Evolutionary conservation across 2,888 invertebrate species (phyloP).

Genomic region (Drosophila kanekoi): DNA sequence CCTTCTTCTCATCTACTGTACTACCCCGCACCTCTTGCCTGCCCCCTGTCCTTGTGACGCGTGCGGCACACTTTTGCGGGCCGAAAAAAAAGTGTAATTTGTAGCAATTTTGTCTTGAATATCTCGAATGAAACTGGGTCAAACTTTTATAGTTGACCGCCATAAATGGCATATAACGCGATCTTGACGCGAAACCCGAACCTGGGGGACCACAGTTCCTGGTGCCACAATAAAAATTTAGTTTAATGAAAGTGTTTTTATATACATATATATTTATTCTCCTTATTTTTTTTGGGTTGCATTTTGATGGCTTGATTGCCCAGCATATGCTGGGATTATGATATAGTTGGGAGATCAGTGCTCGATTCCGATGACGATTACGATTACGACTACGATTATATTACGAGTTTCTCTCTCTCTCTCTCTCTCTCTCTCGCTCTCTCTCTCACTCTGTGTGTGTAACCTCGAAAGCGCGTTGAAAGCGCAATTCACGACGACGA

Average conservation of each 20-base stretch:
- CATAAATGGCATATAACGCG: conserved; percentile 67
- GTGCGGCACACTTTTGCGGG: conserved; percentile 79
- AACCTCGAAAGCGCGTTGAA: conserved; percentile 61
- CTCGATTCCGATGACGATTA: conserved; percentile 40
- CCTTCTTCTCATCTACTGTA: background rate
- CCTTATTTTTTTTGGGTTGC: conserved; percentile 3
- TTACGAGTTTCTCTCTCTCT: conserved; percentile 13
- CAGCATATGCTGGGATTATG: conserved; percentile 62
- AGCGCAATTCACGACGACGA: conserved; percentile 23
- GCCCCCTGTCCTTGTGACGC: conserved; percentile 20
- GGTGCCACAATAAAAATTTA: conserved; percentile 77
- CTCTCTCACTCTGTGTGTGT: background rate
- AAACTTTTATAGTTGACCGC: conserved; percentile 74
- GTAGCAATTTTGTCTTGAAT: conserved; percentile 73
- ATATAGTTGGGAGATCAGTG: conserved; percentile 52
- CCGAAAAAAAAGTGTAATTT: conserved; percentile 72
- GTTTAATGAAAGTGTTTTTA: conserved; percentile 80
- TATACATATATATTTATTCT: too few relatives aligned
- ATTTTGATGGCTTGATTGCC: conserved; percentile 75
- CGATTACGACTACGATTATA: conserved; percentile 43
- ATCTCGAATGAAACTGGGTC: conserved; percentile 66
- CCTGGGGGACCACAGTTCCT: conserved; percentile 18
- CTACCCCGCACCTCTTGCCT: background rate
- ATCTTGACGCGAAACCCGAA: conserved; percentile 25
- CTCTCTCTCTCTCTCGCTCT: too few relatives aligned